Conservation (phyloP, 2,888 invertebrate genomes). For the Rhagophthalmus giganteus region DNA sequence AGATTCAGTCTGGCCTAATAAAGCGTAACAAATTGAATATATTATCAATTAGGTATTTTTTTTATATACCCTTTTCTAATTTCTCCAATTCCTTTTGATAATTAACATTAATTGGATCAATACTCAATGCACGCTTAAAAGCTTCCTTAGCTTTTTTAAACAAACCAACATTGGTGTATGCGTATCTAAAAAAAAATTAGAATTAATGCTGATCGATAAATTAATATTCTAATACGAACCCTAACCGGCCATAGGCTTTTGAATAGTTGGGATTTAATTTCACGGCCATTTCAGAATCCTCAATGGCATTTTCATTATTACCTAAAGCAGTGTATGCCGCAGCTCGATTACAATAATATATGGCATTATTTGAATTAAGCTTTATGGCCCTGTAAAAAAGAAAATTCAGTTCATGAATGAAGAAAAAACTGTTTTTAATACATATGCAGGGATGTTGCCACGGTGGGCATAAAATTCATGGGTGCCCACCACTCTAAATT, state of each 20-base stretch:
- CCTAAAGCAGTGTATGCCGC: conserved; percentile 92
- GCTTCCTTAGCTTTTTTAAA: conserved; percentile 83
- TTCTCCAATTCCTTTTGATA: conserved; percentile 82
- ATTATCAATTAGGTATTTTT: too few species aligned
- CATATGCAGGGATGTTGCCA: too few species aligned
- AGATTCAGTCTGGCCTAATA: too few species aligned
- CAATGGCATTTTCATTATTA: conserved; percentile 80
- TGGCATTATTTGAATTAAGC: conserved; percentile 84
- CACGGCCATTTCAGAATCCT: conserved; percentile 89
- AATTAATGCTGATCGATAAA: too few species aligned
- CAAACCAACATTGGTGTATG: conserved; percentile 80
- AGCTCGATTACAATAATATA: conserved; percentile 96
- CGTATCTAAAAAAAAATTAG: conserved; percentile 59
- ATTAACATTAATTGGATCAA: conserved; percentile 91
- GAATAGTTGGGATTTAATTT: conserved; percentile 88
- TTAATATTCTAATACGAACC: conserved; percentile 60
- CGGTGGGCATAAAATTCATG: too few species aligned
- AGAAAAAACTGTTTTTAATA: too few species aligned
- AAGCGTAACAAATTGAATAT: too few species aligned
- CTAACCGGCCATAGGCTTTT: conserved; percentile 93
- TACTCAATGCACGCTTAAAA: conserved; percentile 82
- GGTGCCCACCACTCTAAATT: too few species aligned
- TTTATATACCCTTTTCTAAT: too few species aligned
- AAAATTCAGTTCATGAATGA: too few species aligned
- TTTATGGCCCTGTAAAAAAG: conserved; percentile 74